A percentile compares a stretch with the other conserved stretches of the same genome.
Evolutionary conservation across 2,888 invertebrate genomes (phyloP).

Genomic region (Eristalis tenax): DNA sequence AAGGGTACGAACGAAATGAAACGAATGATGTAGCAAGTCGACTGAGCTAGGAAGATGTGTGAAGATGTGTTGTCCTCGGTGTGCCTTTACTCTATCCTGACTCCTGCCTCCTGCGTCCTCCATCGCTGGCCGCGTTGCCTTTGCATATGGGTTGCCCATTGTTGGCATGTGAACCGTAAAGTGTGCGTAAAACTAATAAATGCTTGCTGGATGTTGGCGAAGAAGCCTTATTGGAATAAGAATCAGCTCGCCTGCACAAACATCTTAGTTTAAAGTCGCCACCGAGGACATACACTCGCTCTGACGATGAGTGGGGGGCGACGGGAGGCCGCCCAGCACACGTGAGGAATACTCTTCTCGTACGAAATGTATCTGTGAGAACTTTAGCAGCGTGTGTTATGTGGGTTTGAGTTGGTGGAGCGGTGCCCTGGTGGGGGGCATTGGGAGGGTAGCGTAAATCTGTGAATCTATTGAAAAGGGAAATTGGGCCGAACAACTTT

Average conservation of each 20-base stretch:
- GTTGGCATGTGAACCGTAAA: constrained; percentile 58
- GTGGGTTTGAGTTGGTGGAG: background rate
- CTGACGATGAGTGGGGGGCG: background rate
- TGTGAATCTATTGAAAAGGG: constrained; percentile 49
- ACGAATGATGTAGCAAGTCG: background rate
- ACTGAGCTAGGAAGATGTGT: constrained; percentile 35
- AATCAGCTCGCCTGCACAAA: constrained; percentile 52
- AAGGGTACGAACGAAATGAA: constrained; percentile 48
- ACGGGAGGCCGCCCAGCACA: background rate
- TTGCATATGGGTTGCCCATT: constrained; percentile 57
- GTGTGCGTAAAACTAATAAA: constrained; percentile 63
- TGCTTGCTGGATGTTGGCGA: constrained; percentile 62
- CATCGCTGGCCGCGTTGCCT: constrained; percentile 1
- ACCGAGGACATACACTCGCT: constrained; percentile 11
- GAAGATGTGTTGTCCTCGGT: constrained; percentile 42
- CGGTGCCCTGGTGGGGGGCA: background rate
- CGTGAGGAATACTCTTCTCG: background rate
- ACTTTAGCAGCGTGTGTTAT: constrained; percentile 32
- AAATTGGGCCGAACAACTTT: constrained; percentile 56
- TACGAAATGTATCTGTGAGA: constrained; percentile 37
- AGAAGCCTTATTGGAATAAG: constrained; percentile 59
- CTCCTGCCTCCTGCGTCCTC: background rate
- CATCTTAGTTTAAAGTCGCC: constrained; percentile 68
- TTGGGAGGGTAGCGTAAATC: constrained; percentile 31
- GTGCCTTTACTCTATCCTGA: background rate